These are phyloP conservation scores for Pseudomugil tenellus DNA, from an alignment of 2,797 vertebrate species.

Conservation along the genomic window DNA sequence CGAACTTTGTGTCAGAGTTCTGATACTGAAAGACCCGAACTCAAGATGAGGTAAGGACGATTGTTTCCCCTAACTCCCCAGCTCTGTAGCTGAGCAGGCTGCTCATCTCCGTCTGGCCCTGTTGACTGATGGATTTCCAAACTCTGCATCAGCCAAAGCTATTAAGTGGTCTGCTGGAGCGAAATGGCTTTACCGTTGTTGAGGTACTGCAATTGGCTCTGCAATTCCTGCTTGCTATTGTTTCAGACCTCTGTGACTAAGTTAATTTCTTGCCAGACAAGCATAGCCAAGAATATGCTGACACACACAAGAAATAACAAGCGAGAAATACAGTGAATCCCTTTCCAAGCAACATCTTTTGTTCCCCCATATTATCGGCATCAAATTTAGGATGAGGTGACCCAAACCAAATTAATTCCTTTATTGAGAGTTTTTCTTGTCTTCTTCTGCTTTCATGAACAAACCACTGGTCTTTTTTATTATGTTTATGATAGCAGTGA, in stretches of 20 bases:
- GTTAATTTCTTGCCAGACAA: conserved; percentile 80
- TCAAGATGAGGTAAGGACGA: conserved; percentile 30
- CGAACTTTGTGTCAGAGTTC: conserved; percentile 40
- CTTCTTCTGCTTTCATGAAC: not conserved
- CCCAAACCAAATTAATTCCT: conserved; percentile 37
- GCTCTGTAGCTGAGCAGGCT: conserved; percentile 53
- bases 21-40: conserved; percentile 41
- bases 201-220: conserved; percentile 71
- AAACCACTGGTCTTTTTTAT: conserved; percentile 14
- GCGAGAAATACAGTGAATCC: conserved; percentile 55
- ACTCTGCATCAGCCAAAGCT: conserved; percentile 72
- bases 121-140: conserved; percentile 76
- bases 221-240: conserved; percentile 75
- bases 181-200: conserved; percentile 77
- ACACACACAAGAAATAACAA: conserved; percentile 71
- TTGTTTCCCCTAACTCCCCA: conserved; percentile 52
- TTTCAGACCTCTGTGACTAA: conserved; percentile 73
- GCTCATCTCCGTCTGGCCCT: conserved; percentile 67
- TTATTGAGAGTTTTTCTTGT: conserved; percentile 24
- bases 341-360: conserved; percentile 37
- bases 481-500: conserved; percentile 34
- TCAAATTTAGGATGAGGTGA: conserved; percentile 45
- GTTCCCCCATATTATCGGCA: conserved; percentile 51
- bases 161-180: conserved; percentile 80
- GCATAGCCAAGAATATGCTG: conserved; percentile 64